Base-by-base conservation (phyloP, 2,113 vertebrate genomes). In the Naja naja region DNA sequence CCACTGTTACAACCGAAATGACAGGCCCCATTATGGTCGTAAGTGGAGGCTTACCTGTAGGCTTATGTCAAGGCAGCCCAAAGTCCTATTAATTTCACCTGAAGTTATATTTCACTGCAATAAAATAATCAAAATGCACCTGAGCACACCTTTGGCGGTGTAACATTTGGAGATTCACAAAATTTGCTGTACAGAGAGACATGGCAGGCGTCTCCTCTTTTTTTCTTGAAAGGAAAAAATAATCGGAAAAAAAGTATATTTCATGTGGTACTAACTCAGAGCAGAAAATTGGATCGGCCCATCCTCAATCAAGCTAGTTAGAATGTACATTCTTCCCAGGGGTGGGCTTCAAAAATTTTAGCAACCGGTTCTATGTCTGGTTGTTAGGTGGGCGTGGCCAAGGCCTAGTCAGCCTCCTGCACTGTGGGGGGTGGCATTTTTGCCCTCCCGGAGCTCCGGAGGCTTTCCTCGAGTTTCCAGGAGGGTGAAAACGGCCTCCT, bases 401-500 rank as follows among this genome's bases (percentile, higher is more conserved):
- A 49, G 47, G 47, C 47, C 47, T 9, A 49, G 47, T 49, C 47
- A 49, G 7, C 47, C 47, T 49, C 47, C 47, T 49, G 47, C 8
- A 49, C 47, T 49, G 47, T 7, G 7, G 47, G 1, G 8, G 8
- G 47, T 5, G 47, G 47, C 0, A 49, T 49, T 49, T 49, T 49
- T 49, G 47, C 47, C 47, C 47, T 49, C 47, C 47, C 47, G 47
- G 47, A 49, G 47, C 47, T 49, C 47, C 1, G 47, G 8, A 49
- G 1, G 1, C 8, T 10, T 49, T 49, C 47, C 8, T 9, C 0
- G 8, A 49, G 47, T 49, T 8, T 49, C 8, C 1, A 1, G 47
- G 7, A 49, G 47, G 8, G 47, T 49, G 7, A 49, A 47, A 49
- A 49, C 47, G 47, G 47, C 47, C 47, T 49, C 47, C 47, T 7